phyloP scores from a whole-genome alignment of 2,113 vertebrate genomes.

The Poeciliopsis prolifica region DNA sequence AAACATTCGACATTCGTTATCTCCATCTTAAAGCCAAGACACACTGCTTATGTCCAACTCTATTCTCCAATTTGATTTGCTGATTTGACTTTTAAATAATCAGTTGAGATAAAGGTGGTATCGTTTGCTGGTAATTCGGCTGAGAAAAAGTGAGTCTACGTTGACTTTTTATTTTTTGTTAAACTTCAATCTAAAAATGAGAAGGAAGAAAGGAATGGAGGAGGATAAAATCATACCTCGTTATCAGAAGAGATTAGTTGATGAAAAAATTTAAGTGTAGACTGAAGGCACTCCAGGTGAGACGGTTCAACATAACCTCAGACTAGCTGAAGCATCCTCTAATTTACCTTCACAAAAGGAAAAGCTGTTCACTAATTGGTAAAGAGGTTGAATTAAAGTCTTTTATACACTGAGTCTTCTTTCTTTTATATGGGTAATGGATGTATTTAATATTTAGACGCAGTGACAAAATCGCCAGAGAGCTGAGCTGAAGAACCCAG shows the following conservation, averaged over 20 bases:
- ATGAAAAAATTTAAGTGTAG: background rate
- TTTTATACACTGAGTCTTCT: constrained; percentile 6
- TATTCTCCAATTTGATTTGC: too few species aligned
- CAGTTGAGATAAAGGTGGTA: too few species aligned
- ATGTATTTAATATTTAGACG: constrained; percentile 38
- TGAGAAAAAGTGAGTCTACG: too few species aligned
- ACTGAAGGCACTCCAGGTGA: constrained; percentile 1
- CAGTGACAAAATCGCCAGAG: constrained; percentile 25
- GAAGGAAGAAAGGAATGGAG: background rate
- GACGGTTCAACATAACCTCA: constrained; percentile 13
- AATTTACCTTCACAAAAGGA: background rate
- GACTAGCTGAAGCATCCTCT: constrained; percentile 31
- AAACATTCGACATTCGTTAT: too few species aligned
- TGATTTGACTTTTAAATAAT: too few species aligned
- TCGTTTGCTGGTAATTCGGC: too few species aligned
- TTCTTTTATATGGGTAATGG: constrained; percentile 23
- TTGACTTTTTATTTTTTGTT: background rate
- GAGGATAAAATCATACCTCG: background rate
- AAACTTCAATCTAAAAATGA: background rate
- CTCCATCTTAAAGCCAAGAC: too few species aligned
- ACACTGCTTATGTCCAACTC: too few species aligned
- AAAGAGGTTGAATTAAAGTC: constrained; percentile 23
- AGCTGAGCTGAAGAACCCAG: constrained; percentile 15
- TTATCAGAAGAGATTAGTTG: background rate
- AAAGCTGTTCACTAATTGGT: constrained; percentile 16